A percentile compares a stretch with the other conserved stretches of the same genome.
Conservation (phyloP, 1,140 invertebrate species). For the Hydropsyche tenuis region DNA sequence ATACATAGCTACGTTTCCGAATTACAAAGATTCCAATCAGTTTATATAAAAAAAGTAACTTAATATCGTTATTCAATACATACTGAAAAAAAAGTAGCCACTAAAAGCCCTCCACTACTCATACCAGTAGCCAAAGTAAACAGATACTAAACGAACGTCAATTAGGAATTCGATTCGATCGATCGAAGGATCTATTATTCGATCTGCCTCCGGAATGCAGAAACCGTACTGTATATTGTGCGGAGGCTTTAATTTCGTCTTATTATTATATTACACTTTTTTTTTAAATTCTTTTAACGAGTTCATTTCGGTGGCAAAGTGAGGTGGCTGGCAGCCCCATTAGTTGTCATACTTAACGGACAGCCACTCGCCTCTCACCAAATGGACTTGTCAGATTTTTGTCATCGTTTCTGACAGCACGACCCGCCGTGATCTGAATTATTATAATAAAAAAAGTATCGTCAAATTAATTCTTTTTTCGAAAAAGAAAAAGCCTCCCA, state of each 20-base stretch:
- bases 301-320: not conserved
- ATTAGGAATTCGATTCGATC: not conserved
- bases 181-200: conserved; percentile 3
- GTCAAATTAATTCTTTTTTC: conserved; percentile 31
- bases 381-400: conserved; percentile 36
- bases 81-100: too few relatives aligned
- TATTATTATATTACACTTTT: not conserved
- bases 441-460: not conserved
- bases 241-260: not conserved
- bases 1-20: too few relatives aligned
- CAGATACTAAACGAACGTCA: not conserved
- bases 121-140: not conserved
- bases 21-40: too few relatives aligned
- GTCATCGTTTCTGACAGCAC: conserved; percentile 26
- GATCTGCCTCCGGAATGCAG: conserved; percentile 5
- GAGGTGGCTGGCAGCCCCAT: conserved; percentile 12
- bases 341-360: conserved; percentile 32
- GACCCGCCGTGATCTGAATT: conserved; percentile 26
- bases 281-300: conserved; percentile 1
- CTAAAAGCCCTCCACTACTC: too few relatives aligned
- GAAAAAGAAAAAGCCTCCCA: not conserved
- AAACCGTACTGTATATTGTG: not conserved
- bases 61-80: too few relatives aligned
- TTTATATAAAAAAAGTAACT: too few relatives aligned
- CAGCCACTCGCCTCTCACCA: not conserved